A percentile compares a stretch with the other conserved stretches of the same genome.
Evolutionary conservation across 2,888 invertebrate species (phyloP).

Genomic region (Caenorhabditis parvicauda): DNA sequence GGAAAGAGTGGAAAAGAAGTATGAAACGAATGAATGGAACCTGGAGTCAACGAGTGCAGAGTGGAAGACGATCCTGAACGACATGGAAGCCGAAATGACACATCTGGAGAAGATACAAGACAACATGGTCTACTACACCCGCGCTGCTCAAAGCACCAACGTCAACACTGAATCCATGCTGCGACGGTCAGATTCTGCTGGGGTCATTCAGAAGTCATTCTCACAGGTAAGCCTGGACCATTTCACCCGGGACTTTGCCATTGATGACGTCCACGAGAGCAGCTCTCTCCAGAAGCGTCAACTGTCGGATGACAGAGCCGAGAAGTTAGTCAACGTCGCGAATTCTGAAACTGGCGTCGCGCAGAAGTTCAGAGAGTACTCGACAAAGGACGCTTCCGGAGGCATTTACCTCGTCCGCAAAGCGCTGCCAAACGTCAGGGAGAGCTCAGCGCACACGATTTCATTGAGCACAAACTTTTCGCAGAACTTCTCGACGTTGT

Average conservation of each 20-base stretch:
- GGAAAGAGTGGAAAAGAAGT: slow-evolving; percentile 31
- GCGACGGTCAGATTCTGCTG: slow-evolving; percentile 1
- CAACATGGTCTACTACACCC: slow-evolving; percentile 24
- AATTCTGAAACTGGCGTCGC: slow-evolving; percentile 29
- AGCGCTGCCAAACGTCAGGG: slow-evolving; percentile 27
- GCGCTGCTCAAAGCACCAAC: slow-evolving; percentile 19
- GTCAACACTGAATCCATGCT: slow-evolving; percentile 12
- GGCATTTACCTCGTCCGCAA: slow-evolving; percentile 35
- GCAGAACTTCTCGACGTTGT: slow-evolving; percentile 32
- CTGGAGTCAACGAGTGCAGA: slow-evolving; percentile 35
- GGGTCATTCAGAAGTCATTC: slow-evolving; percentile 19
- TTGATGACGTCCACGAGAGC: slow-evolving; percentile 14
- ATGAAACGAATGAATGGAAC: slow-evolving; percentile 40
- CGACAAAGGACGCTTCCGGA: slow-evolving; percentile 25
- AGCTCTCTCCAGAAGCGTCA: slow-evolving; percentile 19
- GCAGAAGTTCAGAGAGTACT: slow-evolving; percentile 25
- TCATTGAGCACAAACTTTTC: slow-evolving; percentile 34
- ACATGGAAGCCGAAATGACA: slow-evolving; percentile 44
- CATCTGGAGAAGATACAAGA: slow-evolving; percentile 38
- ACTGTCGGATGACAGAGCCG: slow-evolving; percentile 35
- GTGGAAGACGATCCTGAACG: slow-evolving; percentile 46
- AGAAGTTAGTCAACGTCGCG: slow-evolving; percentile 36
- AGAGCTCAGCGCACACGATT: slow-evolving; percentile 40
- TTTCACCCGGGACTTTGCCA: slow-evolving; percentile 13
- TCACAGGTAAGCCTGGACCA: slow-evolving; percentile 17